Base-by-base conservation (phyloP, 2,113 vertebrate species). In the Sus scrofa region DNA sequence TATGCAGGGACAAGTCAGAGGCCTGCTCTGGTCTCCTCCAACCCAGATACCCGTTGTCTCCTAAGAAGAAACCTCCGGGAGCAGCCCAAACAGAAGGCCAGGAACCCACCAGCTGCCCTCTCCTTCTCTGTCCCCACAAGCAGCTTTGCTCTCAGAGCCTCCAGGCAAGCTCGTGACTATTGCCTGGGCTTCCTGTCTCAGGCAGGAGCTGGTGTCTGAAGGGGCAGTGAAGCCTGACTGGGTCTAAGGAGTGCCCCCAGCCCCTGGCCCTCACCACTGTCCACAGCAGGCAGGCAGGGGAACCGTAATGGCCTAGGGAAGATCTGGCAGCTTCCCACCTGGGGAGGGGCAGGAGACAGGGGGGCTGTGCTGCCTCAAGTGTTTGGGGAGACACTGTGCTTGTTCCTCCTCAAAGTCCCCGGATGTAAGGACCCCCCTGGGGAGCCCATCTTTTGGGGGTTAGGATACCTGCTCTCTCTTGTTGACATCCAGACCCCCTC, bases 331-430 rank as follows among this genome's bases (percentile, higher is more conserved):
- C 34, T 81, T 90, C 60, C 60, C 50, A 63, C 30, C 77, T 58
- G 7, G 73, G 50, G 67, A 93, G 68, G 81, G 68, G 67, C 26
- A 50, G 65, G 26, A 20, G 83, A n/a, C 71, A 16, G 24, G 54
- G 84, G 95, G 63, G 70, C n/a, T 82, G 86, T 79, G 81, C 83
- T 77, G 91, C 94, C 86, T 93, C 44, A 89, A 89, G 44, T 37
- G 27, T 50, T 50, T 34, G 24, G 73, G 62, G 37, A n/a, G 30
- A 24, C 1, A 30, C 27, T 71, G 20, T 24, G 39, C 20, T 56
- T 54, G 30, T 75, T 67, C 67, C 30, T 94, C 87, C 30, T 58
- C 52, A 15, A n/a, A 91, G 85, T 71, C 73, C 58, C 78, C 77
- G 89, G 68, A 70, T 70, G 85, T 70, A 44, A 92, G 39, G 58